Percentiles rank a stretch among this genome's conserved stretches.
Evolutionary conservation across 2,113 vertebrate genomes (phyloP).

Genomic region (Melanocharis versteri): DNA sequence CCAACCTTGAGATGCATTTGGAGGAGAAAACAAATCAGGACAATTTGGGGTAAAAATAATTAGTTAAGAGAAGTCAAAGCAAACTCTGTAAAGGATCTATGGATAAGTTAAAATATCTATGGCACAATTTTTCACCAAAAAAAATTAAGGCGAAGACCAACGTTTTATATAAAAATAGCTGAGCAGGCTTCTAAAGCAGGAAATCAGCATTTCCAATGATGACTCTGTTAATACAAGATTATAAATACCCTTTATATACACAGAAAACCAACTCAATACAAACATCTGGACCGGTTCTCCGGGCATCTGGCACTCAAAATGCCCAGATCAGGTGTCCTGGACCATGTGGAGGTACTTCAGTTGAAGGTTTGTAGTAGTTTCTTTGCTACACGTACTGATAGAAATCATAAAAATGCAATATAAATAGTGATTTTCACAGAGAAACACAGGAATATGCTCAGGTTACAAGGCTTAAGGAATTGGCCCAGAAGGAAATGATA

Average conservation of each 20-base stretch:
- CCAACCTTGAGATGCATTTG: neutral
- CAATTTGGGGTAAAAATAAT: neutral
- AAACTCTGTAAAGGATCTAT: constrained; percentile 8
- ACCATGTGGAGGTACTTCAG: constrained; percentile 57
- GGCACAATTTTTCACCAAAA: constrained; percentile 52
- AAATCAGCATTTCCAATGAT: constrained; percentile 39
- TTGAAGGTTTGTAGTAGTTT: constrained; percentile 28
- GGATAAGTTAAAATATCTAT: constrained; percentile 46
- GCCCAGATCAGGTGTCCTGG: constrained; percentile 13
- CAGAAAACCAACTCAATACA: constrained; percentile 17
- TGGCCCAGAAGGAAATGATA: neutral
- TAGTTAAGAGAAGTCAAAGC: neutral
- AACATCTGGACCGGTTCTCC: neutral
- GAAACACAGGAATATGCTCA: neutral
- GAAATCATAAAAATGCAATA: constrained; percentile 35
- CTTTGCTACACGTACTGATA: constrained; percentile 47
- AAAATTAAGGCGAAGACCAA: constrained; percentile 58
- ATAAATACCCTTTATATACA: constrained; percentile 70
- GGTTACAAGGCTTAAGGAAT: neutral
- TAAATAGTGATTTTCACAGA: constrained; percentile 38
- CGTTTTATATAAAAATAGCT: constrained; percentile 66
- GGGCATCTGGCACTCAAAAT: constrained; percentile 11
- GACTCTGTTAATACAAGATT: constrained; percentile 56
- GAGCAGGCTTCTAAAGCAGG: constrained; percentile 58
- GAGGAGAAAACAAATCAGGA: neutral